Evolutionary conservation across 2,888 invertebrate genomes (phyloP), one percentile per base, ranked within the genome.

Genomic region (Elegia similella): DNA sequence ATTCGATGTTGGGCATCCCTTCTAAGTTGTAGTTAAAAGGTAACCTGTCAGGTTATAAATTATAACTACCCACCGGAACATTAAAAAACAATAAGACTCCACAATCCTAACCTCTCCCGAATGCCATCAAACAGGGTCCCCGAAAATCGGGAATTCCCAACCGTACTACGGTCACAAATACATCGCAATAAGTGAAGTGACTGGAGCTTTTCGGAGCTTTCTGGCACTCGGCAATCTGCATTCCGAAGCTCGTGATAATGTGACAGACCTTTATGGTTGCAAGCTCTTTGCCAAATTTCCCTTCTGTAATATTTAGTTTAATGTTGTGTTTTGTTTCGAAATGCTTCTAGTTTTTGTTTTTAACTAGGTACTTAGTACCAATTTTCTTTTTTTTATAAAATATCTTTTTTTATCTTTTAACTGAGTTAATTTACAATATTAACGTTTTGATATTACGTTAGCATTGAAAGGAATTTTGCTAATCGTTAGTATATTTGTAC

Each of bases 121-220:
- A 43, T 53, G 7, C 42, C 54, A 42, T 16, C 6, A 6, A 44
- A 44, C 44, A 46, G 46, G 50, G 50, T 64, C 59, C 58, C 60
- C 63, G 66, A 72, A 73, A 82, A 88, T 86, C 85, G 76, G 73
- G 77, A 70, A 88, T 86, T 82, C 84, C 82, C 52, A 13, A 57
- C 67, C 73, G 74, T 74, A 73, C 67, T 72, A 71, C 72, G 75
- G 75, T 77, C 82, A 70, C 82, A 76, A 82, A 83, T 80, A 83
- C 79, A 77, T 82, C 78, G 89, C 88, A 90, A 89, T 90, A 90
- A 88, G 85, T 79, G 84, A 79, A 84, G 89, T 90, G 90, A 90
- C 88, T 87, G 67, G 79, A 73, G 73, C 88, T 87, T 88, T 88
- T 86, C 83, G 61, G 75, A 78, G 77, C 50, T 74, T 69, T 67